These are phyloP conservation scores for Meiosimyza platycephala DNA, from an alignment of 2,888 invertebrate species.

Conservation along the genomic window DNA sequence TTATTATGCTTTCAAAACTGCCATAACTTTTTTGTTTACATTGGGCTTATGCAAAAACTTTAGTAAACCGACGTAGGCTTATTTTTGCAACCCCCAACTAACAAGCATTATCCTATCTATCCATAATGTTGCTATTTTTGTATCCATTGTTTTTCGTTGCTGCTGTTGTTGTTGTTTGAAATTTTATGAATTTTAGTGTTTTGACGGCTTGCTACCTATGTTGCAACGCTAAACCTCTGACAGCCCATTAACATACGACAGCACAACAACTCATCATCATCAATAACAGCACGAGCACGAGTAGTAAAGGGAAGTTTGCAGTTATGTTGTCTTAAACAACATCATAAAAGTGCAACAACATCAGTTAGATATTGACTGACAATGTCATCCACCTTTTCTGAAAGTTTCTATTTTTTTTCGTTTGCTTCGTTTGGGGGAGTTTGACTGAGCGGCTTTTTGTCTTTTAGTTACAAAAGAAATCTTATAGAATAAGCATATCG, in stretches of 20 bases:
- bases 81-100: not conserved
- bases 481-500: conserved; percentile 11
- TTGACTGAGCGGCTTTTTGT: too few species aligned
- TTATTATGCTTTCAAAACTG: too few species aligned
- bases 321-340: conserved; percentile 15
- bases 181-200: conserved; percentile 9
- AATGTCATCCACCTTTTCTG: not conserved
- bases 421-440: too few species aligned
- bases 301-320: conserved; percentile 11
- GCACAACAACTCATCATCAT: not conserved
- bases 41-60: conserved; percentile 6
- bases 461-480: not conserved
- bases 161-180: not conserved
- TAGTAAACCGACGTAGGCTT: not conserved
- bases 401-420: too few species aligned
- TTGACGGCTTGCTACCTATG: not conserved
- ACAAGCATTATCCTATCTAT: not conserved
- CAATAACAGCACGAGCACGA: not conserved
- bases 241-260: not conserved
- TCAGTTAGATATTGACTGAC: not conserved
- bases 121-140: not conserved
- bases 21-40: too few species aligned
- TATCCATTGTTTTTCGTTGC: not conserved
- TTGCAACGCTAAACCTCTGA: not conserved
- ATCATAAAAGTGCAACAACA: conserved; percentile 1